A percentile compares a stretch with the other conserved stretches of the same genome.
These are phyloP conservation scores for Malthinus flaveolus DNA, from an alignment of 2,888 invertebrate genomes.

Conservation along the genomic window DNA sequence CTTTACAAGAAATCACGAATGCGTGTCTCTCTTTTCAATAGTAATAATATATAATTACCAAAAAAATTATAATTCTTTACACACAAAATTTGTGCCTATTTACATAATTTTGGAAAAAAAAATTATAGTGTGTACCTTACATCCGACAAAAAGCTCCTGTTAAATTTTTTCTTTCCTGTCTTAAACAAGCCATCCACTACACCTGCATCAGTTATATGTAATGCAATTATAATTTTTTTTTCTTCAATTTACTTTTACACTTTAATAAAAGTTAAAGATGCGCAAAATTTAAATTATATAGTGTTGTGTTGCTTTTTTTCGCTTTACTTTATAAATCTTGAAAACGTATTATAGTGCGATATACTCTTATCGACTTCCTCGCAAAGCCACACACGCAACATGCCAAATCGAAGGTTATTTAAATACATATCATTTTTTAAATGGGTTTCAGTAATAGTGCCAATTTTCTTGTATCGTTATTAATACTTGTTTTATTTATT, in stretches of 20 bases:
- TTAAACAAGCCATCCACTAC: conserved; percentile 10
- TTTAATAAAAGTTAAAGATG: background rate
- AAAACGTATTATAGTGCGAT: conserved; percentile 25
- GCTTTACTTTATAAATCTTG: background rate
- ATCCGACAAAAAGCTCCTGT: conserved; percentile 16
- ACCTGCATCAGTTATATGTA: conserved; percentile 15
- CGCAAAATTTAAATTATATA: conserved; percentile 4
- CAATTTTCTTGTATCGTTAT: no score
- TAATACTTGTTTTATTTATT: no score
- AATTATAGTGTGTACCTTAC: conserved; percentile 18
- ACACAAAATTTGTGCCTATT: conserved; percentile 11
- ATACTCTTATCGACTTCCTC: conserved; percentile 36
- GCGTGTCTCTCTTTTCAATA: conserved; percentile 4
- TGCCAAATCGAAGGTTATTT: conserved; percentile 26
- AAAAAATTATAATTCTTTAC: conserved; percentile 7
- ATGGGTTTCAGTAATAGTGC: no score
- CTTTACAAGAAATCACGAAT: background rate
- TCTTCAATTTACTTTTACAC: background rate
- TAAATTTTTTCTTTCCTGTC: conserved; percentile 25
- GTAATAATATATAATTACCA: conserved; percentile 3
- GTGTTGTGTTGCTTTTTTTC: background rate
- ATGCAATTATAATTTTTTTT: conserved; percentile 7
- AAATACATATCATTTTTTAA: background rate
- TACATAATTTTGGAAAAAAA: conserved; percentile 19
- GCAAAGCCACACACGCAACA: conserved; percentile 25